Conservation (phyloP, 2,888 invertebrate species). For the Dolichomitus sp. region DNA sequence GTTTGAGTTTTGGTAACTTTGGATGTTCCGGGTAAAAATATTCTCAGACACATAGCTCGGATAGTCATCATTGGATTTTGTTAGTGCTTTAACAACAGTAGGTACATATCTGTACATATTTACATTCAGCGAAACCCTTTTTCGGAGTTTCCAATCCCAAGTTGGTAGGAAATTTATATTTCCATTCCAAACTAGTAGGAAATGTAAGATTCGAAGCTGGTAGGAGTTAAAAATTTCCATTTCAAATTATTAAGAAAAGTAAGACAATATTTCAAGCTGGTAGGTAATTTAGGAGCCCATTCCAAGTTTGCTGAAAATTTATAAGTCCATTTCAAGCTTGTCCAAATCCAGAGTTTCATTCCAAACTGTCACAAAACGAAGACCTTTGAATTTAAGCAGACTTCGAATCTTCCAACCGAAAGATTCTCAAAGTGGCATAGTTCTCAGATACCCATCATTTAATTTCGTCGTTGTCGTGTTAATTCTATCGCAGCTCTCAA, state of each 20-base stretch:
- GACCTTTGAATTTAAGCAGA: background rate
- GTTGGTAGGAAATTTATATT: background rate
- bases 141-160: slow-evolving; percentile 18
- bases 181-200: too few species aligned
- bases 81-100: background rate
- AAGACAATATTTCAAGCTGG: too few species aligned
- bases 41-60: slow-evolving; percentile 34
- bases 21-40: slow-evolving; percentile 13
- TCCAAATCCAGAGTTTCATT: too few species aligned
- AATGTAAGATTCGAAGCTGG: too few species aligned
- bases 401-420: background rate
- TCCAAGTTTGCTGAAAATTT: too few species aligned
- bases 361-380: background rate
- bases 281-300: too few species aligned
- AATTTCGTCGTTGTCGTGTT: background rate
- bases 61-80: slow-evolving; percentile 21
- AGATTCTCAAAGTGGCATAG: slow-evolving; percentile 38
- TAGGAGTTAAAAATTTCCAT: too few species aligned
- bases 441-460: slow-evolving; percentile 30
- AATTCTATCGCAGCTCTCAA: background rate
- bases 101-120: too few species aligned
- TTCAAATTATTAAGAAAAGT: too few species aligned
- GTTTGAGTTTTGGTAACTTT: background rate
- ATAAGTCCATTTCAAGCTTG: too few species aligned
- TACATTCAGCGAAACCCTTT: background rate